Conservation (phyloP, 2,888 invertebrate genomes). For the Synergus itoensis region DNA sequence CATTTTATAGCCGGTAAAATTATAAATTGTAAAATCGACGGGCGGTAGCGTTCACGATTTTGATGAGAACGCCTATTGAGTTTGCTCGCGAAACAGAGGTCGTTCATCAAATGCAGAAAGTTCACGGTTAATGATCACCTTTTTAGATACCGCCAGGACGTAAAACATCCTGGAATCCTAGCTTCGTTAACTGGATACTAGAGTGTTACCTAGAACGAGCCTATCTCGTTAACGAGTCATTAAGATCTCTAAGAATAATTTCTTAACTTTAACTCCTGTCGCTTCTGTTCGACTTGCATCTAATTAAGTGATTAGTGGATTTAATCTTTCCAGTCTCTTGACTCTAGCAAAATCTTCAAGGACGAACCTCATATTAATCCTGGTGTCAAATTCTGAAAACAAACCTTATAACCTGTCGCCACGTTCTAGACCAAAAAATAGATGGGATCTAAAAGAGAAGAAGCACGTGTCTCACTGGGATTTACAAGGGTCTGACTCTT, state of each 20-base stretch:
- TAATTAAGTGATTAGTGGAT: conserved; percentile 61
- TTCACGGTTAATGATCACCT: conserved; percentile 4
- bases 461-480: conserved; percentile 7
- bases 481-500: conserved; percentile 23
- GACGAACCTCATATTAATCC: not conserved
- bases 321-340: not conserved
- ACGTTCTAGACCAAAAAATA: conserved; percentile 6
- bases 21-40: conserved; percentile 53
- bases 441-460: not conserved
- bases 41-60: conserved; percentile 40
- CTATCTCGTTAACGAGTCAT: conserved; percentile 66
- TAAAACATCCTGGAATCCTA: conserved; percentile 63
- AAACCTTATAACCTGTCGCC: not conserved
- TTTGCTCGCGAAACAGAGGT: conserved; percentile 43
- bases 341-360: not conserved
- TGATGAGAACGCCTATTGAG: conserved; percentile 17
- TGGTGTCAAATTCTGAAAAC: not conserved
- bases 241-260: conserved; percentile 60
- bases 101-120: conserved; percentile 41
- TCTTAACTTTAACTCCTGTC: conserved; percentile 56
- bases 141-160: conserved; percentile 51
- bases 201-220: conserved; percentile 63
- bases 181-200: conserved; percentile 59
- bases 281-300: conserved; percentile 60
- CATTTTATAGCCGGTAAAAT: conserved; percentile 55